Percentiles rank a stretch among this genome's conserved stretches.
phyloP scores from a whole-genome alignment of 2,888 invertebrate genomes.

The Pyrocoelia pectoralis region DNA sequence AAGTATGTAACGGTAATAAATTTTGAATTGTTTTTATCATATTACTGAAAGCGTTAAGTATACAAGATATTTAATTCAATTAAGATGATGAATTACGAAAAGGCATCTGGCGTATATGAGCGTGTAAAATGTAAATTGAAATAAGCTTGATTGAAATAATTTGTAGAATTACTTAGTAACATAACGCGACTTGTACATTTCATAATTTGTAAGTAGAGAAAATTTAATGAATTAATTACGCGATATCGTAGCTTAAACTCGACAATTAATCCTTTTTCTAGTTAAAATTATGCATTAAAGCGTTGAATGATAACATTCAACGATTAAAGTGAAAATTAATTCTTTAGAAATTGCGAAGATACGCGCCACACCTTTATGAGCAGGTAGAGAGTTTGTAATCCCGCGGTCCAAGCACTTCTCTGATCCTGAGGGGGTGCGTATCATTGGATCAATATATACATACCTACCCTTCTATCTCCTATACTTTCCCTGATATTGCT shows the following conservation, averaged over 20 bases:
- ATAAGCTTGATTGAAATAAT: background rate
- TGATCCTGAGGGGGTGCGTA: background rate
- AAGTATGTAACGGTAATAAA: background rate
- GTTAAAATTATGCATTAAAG: too few relatives aligned
- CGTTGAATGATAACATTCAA: too few relatives aligned
- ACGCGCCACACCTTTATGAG: background rate
- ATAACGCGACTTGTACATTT: background rate
- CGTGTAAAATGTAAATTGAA: background rate
- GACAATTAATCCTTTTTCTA: too few relatives aligned
- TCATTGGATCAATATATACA: background rate
- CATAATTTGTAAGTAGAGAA: too few relatives aligned
- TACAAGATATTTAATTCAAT: background rate
- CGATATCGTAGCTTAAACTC: too few relatives aligned
- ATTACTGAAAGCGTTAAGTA: background rate
- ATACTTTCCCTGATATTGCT: background rate
- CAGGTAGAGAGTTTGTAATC: constrained; percentile 1
- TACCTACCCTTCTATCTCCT: background rate
- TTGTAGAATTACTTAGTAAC: background rate
- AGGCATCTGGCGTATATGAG: background rate
- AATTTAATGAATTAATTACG: background rate
- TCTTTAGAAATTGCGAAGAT: background rate
- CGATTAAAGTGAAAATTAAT: too few relatives aligned
- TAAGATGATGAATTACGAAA: background rate
- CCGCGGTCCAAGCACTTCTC: constrained; percentile 1
- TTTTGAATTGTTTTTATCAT: background rate